These are phyloP conservation scores for Dissostichus mawsoni DNA, from an alignment of 2,113 vertebrate species.

Conservation along the genomic window DNA sequence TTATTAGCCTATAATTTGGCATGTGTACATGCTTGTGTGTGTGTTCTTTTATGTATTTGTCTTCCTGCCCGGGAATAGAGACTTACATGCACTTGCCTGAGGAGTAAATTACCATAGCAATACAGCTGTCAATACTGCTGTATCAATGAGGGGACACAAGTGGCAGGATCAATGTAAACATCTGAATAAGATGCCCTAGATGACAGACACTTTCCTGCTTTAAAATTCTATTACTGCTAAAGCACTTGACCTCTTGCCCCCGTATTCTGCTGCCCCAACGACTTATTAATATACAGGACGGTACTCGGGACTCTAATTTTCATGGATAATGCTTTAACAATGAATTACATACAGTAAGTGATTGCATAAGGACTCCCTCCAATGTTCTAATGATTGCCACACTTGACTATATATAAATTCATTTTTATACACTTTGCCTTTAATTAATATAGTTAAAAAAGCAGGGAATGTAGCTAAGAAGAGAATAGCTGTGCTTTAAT, in stretches of 20 bases:
- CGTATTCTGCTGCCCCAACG: conserved; percentile 46
- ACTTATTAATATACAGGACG: conserved; percentile 52
- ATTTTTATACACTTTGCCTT: neutral
- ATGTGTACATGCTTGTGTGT: conserved; percentile 29
- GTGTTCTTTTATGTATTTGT: conserved; percentile 52
- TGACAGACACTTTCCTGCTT: conserved; percentile 64
- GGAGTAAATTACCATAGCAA: conserved; percentile 81
- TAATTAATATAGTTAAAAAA: neutral
- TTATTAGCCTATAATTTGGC: conserved; percentile 72
- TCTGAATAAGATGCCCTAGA: conserved; percentile 67
- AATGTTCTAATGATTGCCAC: neutral
- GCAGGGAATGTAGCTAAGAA: neutral
- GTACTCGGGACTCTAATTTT: conserved; percentile 50
- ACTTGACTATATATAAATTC: neutral
- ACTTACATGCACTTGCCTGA: conserved; percentile 51
- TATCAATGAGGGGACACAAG: conserved; percentile 68
- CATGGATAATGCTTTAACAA: conserved; percentile 27
- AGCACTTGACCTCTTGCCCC: conserved; percentile 63
- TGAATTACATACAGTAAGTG: conserved; percentile 14
- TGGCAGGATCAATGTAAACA: conserved; percentile 80
- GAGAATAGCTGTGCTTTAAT: no score
- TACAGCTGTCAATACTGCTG: conserved; percentile 79
- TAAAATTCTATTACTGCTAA: conserved; percentile 69
- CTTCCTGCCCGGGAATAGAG: conserved; percentile 36
- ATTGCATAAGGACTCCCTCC: conserved; percentile 16